Conservation (phyloP, 2,113 vertebrate genomes). For the Ondatra zibethicus region DNA sequence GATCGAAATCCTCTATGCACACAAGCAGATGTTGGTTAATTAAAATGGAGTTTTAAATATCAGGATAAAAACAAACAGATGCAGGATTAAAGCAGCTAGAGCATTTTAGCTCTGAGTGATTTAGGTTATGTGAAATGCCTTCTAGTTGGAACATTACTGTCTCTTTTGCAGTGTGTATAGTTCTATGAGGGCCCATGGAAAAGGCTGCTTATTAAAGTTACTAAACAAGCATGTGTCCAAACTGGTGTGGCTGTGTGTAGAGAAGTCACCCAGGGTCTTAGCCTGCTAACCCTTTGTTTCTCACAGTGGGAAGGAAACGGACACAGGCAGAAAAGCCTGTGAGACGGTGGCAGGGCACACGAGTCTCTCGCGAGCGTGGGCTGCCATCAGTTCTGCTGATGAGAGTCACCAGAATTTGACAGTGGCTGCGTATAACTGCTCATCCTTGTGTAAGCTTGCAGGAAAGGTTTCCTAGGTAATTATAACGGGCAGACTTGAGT, state of each 20-base stretch:
- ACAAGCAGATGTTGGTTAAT: conserved; percentile 17
- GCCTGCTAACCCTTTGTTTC: background rate
- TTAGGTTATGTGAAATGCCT: background rate
- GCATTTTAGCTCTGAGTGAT: background rate
- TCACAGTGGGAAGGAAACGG: background rate
- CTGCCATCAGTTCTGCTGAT: background rate
- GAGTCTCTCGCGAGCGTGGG: background rate
- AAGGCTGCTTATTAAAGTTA: background rate
- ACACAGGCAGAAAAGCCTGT: background rate
- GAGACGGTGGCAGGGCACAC: too few species aligned
- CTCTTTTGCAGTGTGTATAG: background rate
- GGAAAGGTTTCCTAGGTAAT: background rate
- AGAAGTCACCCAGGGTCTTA: background rate
- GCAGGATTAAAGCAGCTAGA: conserved; percentile 9
- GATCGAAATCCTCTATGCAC: conserved; percentile 6
- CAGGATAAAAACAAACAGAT: conserved; percentile 46
- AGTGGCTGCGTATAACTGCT: background rate
- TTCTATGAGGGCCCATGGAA: background rate
- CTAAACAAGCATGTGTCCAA: background rate
- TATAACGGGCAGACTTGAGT: background rate
- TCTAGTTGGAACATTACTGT: background rate
- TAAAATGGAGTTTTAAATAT: conserved; percentile 26
- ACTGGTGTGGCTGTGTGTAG: fast-evolving
- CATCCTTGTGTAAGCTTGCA: background rate
- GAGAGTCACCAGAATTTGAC: background rate